Evolutionary conservation across 2,113 vertebrate genomes (phyloP).

Genomic region (Muntiacus reevesi): DNA sequence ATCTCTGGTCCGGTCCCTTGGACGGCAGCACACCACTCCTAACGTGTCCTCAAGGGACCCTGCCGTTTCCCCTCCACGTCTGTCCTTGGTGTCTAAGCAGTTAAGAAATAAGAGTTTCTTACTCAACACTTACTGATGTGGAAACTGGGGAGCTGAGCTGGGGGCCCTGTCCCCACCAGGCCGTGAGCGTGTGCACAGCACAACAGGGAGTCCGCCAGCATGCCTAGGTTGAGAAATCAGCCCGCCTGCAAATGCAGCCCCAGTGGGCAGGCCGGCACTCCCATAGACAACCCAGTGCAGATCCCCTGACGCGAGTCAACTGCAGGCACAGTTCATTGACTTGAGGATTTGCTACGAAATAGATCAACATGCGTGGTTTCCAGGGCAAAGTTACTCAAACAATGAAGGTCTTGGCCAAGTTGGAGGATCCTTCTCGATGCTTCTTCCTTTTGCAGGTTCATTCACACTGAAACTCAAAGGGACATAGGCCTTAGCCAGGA

Average conservation of each 20-base stretch:
- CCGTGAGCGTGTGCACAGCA: not conserved
- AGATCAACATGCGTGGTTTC: not conserved
- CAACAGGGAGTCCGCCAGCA: not conserved
- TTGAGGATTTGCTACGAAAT: not conserved
- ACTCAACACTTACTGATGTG: slow-evolving; percentile 26
- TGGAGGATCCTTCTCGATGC: not conserved
- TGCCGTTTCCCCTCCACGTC: not conserved
- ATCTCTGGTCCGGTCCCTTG: too few species aligned
- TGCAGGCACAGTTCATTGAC: slow-evolving; percentile 27
- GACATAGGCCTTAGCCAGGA: not conserved
- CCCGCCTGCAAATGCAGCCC: not conserved
- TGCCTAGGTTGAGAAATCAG: slow-evolving; percentile 20
- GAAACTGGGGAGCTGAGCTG: not conserved
- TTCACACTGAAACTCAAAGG: not conserved
- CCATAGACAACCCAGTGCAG: not conserved
- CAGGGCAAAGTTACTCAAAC: slow-evolving; percentile 6
- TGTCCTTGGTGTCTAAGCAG: not conserved
- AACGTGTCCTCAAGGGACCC: not conserved
- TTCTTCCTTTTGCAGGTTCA: not conserved
- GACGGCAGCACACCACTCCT: fast-evolving
- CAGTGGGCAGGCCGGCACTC: not conserved
- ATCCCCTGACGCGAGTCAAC: not conserved
- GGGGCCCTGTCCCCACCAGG: not conserved
- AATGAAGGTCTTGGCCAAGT: not conserved
- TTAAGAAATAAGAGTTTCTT: slow-evolving; percentile 13